A percentile compares a stretch with the other conserved stretches of the same genome.
Evolutionary conservation across 2,113 vertebrate species (phyloP).

Genomic region (Speoplatyrhinus poulsoni): DNA sequence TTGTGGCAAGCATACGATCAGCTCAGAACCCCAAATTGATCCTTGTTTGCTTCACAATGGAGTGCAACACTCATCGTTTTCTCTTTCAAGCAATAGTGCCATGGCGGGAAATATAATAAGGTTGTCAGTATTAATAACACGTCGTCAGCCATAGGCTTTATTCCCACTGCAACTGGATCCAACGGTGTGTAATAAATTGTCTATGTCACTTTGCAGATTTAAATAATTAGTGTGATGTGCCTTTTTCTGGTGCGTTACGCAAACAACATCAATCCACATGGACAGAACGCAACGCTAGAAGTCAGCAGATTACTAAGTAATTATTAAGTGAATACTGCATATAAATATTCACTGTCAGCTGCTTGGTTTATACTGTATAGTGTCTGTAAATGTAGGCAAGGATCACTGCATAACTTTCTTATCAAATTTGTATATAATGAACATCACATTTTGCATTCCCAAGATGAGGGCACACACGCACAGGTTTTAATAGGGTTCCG

Average conservation of each 20-base stretch:
- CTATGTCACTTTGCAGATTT: neutral
- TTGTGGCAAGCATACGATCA: conserved; percentile 15
- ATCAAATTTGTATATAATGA: neutral
- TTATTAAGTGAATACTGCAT: conserved; percentile 4
- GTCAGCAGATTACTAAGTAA: no score
- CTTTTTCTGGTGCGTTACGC: neutral
- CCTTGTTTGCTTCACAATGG: conserved; percentile 11
- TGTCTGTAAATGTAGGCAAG: neutral
- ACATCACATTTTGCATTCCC: neutral
- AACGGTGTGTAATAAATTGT: conserved; percentile 8
- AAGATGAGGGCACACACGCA: neutral
- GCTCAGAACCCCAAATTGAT: conserved; percentile 27
- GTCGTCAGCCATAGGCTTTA: conserved; percentile 13
- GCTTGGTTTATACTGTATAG: neutral
- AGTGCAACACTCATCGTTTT: conserved; percentile 12
- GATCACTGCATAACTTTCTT: neutral
- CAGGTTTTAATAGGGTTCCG: neutral
- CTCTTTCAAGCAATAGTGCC: conserved; percentile 2
- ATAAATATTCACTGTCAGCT: neutral
- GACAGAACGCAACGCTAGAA: no score
- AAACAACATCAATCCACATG: neutral
- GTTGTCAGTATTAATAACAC: conserved; percentile 21
- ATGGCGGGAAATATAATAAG: conserved; percentile 22
- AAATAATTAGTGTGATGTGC: conserved; percentile 4
- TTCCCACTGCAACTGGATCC: conserved; percentile 7